Percentiles rank a stretch among this genome's conserved stretches.
Evolutionary conservation across 2,797 vertebrate species (phyloP).

Genomic region (Lacerta bilineata): DNA sequence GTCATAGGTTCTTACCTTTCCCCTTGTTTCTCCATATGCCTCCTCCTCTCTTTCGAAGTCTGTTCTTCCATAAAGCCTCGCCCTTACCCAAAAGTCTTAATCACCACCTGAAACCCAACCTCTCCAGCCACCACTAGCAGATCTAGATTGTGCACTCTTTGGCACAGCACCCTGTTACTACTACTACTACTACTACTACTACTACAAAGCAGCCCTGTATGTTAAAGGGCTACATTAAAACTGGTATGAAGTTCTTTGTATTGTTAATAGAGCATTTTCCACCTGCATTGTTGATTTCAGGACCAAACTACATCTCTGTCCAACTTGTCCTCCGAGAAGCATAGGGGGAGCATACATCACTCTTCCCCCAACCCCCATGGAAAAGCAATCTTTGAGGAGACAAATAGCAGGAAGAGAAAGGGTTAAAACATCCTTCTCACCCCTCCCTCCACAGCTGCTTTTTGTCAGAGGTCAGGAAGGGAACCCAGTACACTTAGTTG

Average conservation of each 20-base stretch:
- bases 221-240: not conserved
- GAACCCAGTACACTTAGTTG: not conserved
- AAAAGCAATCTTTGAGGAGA: not conserved
- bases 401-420: not conserved
- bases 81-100: not conserved
- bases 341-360: no score
- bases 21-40: not conserved
- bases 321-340: no score
- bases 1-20: not conserved
- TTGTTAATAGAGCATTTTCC: not conserved
- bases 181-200: not conserved
- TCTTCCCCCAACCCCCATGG: not conserved
- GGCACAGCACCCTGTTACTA: not conserved
- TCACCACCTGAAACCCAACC: not conserved
- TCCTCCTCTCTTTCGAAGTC: not conserved
- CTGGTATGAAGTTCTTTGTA: no score
- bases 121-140: not conserved
- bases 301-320: no score
- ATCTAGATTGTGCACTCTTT: not conserved
- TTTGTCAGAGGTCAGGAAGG: not conserved
- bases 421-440: not conserved
- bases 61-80: not conserved
- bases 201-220: not conserved
- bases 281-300: not conserved
- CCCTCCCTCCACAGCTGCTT: no score